Base-by-base conservation (phyloP, 2,888 invertebrate species). In the Selenia dentaria region DNA sequence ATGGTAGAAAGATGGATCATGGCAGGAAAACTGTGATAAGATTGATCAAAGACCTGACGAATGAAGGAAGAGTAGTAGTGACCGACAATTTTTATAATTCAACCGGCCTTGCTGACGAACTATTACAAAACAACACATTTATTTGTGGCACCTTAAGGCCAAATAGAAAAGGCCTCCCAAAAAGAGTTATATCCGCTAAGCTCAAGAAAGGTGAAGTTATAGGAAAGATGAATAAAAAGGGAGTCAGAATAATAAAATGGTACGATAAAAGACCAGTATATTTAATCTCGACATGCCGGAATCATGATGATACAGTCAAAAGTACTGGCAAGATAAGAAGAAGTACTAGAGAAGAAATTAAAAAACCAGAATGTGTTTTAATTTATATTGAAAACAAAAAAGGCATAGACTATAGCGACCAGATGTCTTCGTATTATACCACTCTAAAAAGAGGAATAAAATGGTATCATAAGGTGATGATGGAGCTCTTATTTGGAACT, bases 381-480 rank as follows among this genome's bases (percentile, higher is more conserved):
- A 16, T 16, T 16, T 58, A 58, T 34, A 58, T 56, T 29, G 33
- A 41, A n/a, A 34, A 41, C 16, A 54, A 60, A 45, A 58, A 58
- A 48, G 57, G 54, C 1, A 27, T 58, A 16, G 57, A 58, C 20
- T 53, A 35, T 28, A 41, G 41, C 18, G 54, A 58, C 22, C 57
- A 61, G 32, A 57, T 62, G 59, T 43, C 54, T 6, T 39, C 59
- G 0, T 61, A 61, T 28, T 59, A 57, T 28, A 37, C 52, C 8
- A 44, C 48, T 26, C 34, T 59, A 28, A 47, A 46, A 34, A 20
- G 51, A 47, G 56, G 56, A 5, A 28, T 57, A 6, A 59, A 59
- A 35, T 62, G 62, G 57, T 62, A 36, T 27, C 13, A 52, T 20
- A 62, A 59, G 34, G 40, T 56, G 3, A 45, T 54, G 29, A 46